phyloP scores from a whole-genome alignment of 2,888 invertebrate species.

The Oscheius sp. region DNA sequence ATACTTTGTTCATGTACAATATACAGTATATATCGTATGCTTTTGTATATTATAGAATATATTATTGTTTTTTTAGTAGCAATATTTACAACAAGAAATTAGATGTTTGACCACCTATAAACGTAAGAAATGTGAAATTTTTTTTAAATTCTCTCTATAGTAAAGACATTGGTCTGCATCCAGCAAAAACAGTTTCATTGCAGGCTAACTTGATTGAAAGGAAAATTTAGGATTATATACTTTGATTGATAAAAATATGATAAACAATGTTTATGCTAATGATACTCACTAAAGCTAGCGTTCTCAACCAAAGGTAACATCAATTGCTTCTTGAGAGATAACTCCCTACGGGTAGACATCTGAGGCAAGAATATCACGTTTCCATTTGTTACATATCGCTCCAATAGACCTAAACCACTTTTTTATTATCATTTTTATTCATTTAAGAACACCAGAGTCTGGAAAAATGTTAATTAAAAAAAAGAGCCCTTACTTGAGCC shows the following conservation, averaged over 20 bases:
- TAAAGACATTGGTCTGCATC: neutral
- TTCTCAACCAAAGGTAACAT: conserved; percentile 8
- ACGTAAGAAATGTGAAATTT: no score
- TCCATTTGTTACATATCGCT: conserved; percentile 1
- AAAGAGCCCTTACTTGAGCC: neutral
- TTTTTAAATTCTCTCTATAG: neutral
- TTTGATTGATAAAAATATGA: no score
- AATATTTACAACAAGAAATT: no score
- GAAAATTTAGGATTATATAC: neutral
- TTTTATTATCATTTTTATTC: neutral
- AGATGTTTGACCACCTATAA: no score
- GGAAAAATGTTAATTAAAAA: conserved; percentile 35
- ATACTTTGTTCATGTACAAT: no score
- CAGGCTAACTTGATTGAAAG: neutral
- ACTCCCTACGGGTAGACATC: conserved; percentile 74
- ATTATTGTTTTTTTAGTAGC: no score
- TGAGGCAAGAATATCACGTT: conserved; percentile 74
- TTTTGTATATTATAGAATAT: no score
- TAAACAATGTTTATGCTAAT: no score
- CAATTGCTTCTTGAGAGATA: conserved; percentile 56
- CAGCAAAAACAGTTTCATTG: neutral
- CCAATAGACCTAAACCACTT: conserved; percentile 11
- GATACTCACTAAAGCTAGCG: neutral
- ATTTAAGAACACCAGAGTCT: conserved; percentile 74
- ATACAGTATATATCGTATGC: no score